Percentiles rank a stretch among this genome's conserved stretches.
Evolutionary conservation across 2,113 vertebrate species (phyloP).

Genomic region (Pleuronectes platessa): DNA sequence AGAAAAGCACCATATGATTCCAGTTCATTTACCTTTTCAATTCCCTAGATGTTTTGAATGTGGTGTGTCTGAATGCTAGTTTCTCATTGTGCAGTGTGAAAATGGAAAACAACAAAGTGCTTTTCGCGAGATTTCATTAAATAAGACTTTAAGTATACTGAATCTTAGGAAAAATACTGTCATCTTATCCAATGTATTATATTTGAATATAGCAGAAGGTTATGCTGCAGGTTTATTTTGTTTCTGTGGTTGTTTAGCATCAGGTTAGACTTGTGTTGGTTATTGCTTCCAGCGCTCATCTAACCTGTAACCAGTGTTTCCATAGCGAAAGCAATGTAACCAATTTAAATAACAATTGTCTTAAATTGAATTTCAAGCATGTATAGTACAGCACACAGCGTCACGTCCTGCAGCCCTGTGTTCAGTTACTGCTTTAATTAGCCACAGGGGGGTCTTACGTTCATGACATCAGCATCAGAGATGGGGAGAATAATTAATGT

Average conservation of each 20-base stretch:
- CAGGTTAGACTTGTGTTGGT: neutral
- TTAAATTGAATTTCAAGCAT: slow-evolving; percentile 16
- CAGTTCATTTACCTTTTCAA: neutral
- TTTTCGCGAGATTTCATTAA: neutral
- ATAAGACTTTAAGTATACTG: neutral
- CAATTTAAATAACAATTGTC: neutral
- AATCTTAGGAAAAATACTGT: too few species aligned
- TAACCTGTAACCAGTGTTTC: neutral
- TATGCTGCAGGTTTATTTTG: too few species aligned
- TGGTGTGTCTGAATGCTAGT: neutral
- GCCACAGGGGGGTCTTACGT: slow-evolving; percentile 11
- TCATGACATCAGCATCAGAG: slow-evolving; percentile 46
- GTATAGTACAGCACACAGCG: neutral
- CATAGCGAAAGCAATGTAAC: neutral
- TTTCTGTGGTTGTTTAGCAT: too few species aligned
- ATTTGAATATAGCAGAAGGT: too few species aligned
- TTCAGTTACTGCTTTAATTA: slow-evolving; percentile 26
- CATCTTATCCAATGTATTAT: too few species aligned
- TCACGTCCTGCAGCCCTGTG: neutral
- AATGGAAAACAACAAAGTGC: neutral
- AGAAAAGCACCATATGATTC: neutral
- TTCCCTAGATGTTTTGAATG: neutral
- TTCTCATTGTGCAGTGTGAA: neutral
- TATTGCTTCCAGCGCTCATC: too few species aligned
- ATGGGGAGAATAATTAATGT: slow-evolving; percentile 36